Evolutionary conservation across 2,888 invertebrate species (phyloP).

Genomic region (Rhopalosiphum nymphaeae): DNA sequence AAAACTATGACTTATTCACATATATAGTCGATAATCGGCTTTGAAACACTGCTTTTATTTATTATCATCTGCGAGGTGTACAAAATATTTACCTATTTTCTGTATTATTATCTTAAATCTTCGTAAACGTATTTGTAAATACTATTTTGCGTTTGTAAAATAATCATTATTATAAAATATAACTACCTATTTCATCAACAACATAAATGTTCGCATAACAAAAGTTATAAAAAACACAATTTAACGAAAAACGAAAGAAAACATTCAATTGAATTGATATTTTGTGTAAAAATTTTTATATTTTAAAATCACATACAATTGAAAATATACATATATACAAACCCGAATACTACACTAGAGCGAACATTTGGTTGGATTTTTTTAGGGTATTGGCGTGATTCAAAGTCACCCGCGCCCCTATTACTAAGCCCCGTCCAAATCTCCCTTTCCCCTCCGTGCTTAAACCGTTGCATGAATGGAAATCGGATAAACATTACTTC

Average conservation of each 20-base stretch:
- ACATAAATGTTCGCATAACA: background rate
- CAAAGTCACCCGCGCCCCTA: background rate
- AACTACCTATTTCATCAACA: background rate
- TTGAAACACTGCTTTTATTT: background rate
- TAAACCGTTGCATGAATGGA: too few species aligned
- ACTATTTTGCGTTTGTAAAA: background rate
- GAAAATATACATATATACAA: background rate
- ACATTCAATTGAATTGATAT: background rate
- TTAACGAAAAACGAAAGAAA: background rate
- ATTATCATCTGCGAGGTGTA: background rate
- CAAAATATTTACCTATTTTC: background rate
- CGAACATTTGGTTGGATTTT: background rate
- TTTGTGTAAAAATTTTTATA: background rate
- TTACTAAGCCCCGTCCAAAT: background rate
- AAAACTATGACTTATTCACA: background rate
- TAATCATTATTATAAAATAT: background rate
- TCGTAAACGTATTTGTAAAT: background rate
- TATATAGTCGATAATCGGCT: background rate
- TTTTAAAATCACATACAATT: background rate
- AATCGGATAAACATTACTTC: too few species aligned
- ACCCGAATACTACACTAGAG: background rate
- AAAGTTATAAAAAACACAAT: background rate
- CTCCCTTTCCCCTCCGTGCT: too few species aligned
- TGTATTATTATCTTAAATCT: background rate
- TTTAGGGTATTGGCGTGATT: background rate